phyloP scores from a whole-genome alignment of 2,797 vertebrate genomes.

The Tapirus indicus region DNA sequence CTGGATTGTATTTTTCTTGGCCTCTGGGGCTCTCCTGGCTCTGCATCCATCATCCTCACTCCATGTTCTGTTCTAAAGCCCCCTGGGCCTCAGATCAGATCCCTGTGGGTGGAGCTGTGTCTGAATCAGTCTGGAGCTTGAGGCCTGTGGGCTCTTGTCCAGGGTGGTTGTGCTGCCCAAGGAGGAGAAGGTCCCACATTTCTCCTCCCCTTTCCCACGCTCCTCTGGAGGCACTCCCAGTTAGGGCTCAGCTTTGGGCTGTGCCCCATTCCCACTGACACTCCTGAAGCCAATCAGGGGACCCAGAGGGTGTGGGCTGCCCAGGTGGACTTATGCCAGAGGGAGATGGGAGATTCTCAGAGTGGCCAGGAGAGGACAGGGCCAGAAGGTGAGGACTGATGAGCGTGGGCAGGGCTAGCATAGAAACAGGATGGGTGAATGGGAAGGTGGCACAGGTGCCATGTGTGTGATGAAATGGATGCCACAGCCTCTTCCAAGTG shows the following conservation, averaged over 20 bases:
- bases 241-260: not conserved
- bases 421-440: not conserved
- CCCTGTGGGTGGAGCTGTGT: not conserved
- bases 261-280: not conserved
- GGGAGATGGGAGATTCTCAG: not conserved
- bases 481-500: fast-evolving
- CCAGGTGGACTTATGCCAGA: not conserved
- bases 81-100: not conserved
- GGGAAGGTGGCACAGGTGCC: not conserved
- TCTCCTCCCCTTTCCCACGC: too few relatives aligned
- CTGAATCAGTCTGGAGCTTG: not conserved
- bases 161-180: not conserved
- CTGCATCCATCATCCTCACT: not conserved
- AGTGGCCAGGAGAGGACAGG: not conserved
- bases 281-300: not conserved
- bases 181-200: not conserved
- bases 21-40: not conserved
- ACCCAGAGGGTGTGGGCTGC: not conserved
- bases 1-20: not conserved
- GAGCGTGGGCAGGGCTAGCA: not conserved
- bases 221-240: not conserved
- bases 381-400: not conserved
- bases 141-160: not conserved
- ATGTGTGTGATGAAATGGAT: not conserved
- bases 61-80: not conserved